Base-by-base conservation (phyloP, 2,888 invertebrate species). In the Galerucella calmariensis region DNA sequence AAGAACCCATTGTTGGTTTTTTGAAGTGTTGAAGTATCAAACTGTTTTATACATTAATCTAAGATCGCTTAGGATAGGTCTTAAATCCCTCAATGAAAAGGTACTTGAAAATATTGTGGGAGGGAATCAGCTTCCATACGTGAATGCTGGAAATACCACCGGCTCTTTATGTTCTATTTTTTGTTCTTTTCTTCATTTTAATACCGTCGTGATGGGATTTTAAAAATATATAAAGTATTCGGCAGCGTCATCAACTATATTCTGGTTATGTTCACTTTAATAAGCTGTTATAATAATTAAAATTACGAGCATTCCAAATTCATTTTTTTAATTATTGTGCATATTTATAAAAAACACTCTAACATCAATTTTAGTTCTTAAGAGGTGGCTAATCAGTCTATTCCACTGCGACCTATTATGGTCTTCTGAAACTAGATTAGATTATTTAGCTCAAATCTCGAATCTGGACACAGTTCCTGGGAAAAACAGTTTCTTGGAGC, bases 1-100 rank as follows among this genome's bases (percentile, higher is more conserved):
- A 66, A 71, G 63, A 69, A 73, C 16, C 69, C 72, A 73, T 76
- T 77, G 75, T 74, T 68, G 71, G 72, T 76, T 75, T 72, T 74
- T 71, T 24, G 67, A 73, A 53, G 77, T 77, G 77, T 75, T 75
- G 77, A 77, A 63, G 67, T 77, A 77, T 77, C 77, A 75, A 75
- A 75, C 73, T 77, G 77, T 77, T 77, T 77, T 75, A 75, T 77
- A 56, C 62, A 77, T 77, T 77, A 77, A 77, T 77, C 75, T 75
- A 61, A 62, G 72, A 73, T 75, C 73, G 75, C 67, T 74, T 76
- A 70, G 76, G 74, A 69, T 74, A 70, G 76, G 72, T 75, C 75
- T 66, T 58, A 70, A 69, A 71, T 73, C 44, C 67, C 53, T 69
- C 56, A 72, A 66, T 72, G 70, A 75, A 72, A 62, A 56, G 56